A percentile compares a stretch with the other conserved stretches of the same genome.
Conservation (phyloP, 2,888 invertebrate genomes). For the Candidula unifasciata region DNA sequence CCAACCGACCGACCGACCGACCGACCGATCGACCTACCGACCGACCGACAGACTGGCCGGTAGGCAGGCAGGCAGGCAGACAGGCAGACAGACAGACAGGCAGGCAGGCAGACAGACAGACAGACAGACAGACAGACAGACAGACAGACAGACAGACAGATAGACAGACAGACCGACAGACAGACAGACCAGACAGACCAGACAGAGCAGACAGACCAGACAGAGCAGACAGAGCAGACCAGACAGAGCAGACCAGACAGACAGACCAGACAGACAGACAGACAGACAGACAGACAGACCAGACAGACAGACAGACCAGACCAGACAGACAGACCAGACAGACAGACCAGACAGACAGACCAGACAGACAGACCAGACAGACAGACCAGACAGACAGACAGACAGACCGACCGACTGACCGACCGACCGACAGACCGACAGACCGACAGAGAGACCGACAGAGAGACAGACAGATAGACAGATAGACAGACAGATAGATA, state of each 20-base stretch:
- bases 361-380: slow-evolving; percentile 8
- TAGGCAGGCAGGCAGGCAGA: background rate
- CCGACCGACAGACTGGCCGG: background rate
- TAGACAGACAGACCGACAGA: no score
- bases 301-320: background rate
- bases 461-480: background rate
- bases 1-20: background rate
- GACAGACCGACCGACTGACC: background rate
- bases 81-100: no score
- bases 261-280: background rate
- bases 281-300: background rate
- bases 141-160: background rate
- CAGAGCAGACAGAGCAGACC: no score
- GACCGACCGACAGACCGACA: no score
- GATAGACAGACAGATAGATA: background rate
- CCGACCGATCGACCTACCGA: background rate
- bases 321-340: slow-evolving; percentile 8
- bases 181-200: background rate
- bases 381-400: background rate
- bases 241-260: slow-evolving; percentile 8
- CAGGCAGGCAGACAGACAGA: slow-evolving; percentile 1
- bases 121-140: background rate
- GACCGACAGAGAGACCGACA: no score
- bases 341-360: slow-evolving; percentile 6
- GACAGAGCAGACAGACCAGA: slow-evolving; percentile 6